These are phyloP conservation scores for Sebastes steindachneri DNA, from an alignment of 2,797 vertebrate species.

Conservation along the genomic window DNA sequence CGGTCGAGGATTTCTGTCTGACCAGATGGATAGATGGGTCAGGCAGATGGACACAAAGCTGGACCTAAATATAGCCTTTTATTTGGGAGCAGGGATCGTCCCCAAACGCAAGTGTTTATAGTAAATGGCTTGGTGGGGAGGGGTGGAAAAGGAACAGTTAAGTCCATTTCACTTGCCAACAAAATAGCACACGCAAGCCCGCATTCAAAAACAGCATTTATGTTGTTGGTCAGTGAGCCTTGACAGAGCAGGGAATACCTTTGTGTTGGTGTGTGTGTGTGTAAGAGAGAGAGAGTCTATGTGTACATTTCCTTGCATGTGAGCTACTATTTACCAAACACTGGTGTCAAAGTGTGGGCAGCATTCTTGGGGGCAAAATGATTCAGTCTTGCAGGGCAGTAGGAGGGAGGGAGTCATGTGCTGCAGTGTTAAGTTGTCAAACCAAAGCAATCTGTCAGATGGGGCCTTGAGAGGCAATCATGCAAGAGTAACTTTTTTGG, in stretches of 20 bases:
- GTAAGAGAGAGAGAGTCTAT: neutral
- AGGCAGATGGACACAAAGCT: slow-evolving; percentile 30
- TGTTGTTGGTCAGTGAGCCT: slow-evolving; percentile 6
- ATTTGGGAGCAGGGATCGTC: slow-evolving; percentile 33
- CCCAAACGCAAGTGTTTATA: slow-evolving; percentile 43
- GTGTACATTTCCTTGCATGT: slow-evolving; percentile 8
- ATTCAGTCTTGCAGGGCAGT: neutral
- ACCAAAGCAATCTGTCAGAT: slow-evolving; percentile 1
- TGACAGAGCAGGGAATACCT: slow-evolving; percentile 8
- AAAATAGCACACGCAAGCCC: neutral
- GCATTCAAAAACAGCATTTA: slow-evolving; percentile 6
- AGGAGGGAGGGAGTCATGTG: neutral
- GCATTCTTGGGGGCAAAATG: slow-evolving; percentile 10
- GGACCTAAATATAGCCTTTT: slow-evolving; percentile 61
- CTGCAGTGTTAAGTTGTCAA: slow-evolving; percentile 21
- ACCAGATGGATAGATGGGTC: slow-evolving; percentile 39
- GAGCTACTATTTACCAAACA: slow-evolving; percentile 57
- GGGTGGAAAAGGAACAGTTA: slow-evolving; percentile 51
- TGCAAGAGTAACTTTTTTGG: neutral
- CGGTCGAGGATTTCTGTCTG: slow-evolving; percentile 47
- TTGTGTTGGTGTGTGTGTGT: neutral
- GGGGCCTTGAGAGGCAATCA: neutral
- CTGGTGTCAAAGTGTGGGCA: slow-evolving; percentile 11
- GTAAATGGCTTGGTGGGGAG: slow-evolving; percentile 24
- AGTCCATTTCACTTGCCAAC: slow-evolving; percentile 24